Percentiles rank a stretch among this genome's conserved stretches.
Evolutionary conservation across 2,888 invertebrate species (phyloP).

Genomic region (Melitaea athalia): DNA sequence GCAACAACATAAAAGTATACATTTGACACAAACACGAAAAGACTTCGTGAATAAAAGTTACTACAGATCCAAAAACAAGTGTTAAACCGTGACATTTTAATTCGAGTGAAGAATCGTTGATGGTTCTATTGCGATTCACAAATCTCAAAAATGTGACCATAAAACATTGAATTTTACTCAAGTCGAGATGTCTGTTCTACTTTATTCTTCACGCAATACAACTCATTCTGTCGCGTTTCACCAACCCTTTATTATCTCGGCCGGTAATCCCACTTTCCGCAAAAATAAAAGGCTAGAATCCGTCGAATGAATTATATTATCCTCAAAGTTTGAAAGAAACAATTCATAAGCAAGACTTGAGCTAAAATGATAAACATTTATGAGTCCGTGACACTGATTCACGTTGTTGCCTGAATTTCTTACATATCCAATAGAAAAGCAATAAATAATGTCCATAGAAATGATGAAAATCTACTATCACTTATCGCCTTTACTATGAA

Average conservation of each 20-base stretch:
- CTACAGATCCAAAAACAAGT: background rate
- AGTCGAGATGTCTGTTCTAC: conserved; percentile 13
- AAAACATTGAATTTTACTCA: background rate
- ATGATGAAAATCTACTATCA: too few species aligned
- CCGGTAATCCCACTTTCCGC: conserved; percentile 26
- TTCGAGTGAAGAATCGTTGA: background rate
- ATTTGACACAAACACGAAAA: background rate
- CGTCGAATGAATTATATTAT: conserved; percentile 22
- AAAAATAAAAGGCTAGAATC: conserved; percentile 22
- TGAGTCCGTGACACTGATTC: conserved; percentile 19
- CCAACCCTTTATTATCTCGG: conserved; percentile 25
- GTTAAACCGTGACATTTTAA: background rate
- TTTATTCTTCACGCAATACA: conserved; percentile 31
- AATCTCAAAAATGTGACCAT: conserved; percentile 1
- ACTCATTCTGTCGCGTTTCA: conserved; percentile 29
- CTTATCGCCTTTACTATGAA: too few species aligned
- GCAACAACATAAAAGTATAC: background rate
- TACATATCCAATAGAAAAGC: background rate
- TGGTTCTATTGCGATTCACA: background rate
- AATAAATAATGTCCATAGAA: background rate
- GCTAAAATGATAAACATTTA: conserved; percentile 22
- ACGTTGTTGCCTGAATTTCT: conserved; percentile 3
- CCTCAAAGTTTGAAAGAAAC: conserved; percentile 21
- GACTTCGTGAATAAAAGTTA: too few species aligned
- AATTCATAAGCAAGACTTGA: conserved; percentile 19